Evolutionary conservation across 2,113 vertebrate genomes (phyloP), one percentile per base, ranked within the genome.

Genomic region (Macroglossus sobrinus): DNA sequence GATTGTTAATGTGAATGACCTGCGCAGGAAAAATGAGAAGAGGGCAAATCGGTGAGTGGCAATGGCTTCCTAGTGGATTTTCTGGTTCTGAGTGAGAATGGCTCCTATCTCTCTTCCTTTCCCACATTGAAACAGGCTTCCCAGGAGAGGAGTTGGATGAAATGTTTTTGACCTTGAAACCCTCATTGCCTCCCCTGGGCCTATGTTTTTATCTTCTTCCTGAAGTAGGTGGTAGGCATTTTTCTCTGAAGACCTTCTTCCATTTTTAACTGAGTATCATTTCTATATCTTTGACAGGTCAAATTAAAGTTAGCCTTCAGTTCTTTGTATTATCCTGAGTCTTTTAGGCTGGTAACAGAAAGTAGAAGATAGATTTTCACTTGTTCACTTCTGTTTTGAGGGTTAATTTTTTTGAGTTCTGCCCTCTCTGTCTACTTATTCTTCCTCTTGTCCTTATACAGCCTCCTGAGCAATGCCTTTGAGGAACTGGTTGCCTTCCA

Each of bases 401-500:
- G 74, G 19, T 80, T 4, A 9, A 0, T 35, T 63, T 63, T 78
- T 91, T 76, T 11, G 3, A 92, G 26, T 68, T 94, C 47, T 84
- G 38, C 8, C 11, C 6, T 74, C 12, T 79, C 45, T 80, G 74
- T 71, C 26, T 91, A 61, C 93, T 84, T 38, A 4, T 74, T 79
- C 35, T 92, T 69, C 89, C 14, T 97, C 24, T 79, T 61, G n/a
- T 4, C 30, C 6, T 5, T 30, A 47, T 74, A 3, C 97, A 99
- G 99, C 95, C 98, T 99, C 50, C 97, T 99, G 98, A 99, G 35
- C 98, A 99, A 98, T 0, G 99, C 99, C 10, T 99, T 99, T 1
- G 99, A 99, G 95, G 99, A 99, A 97, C 98, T 99, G 88, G 89
- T 99, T 0, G 99, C 99, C 4, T 99, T 99, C 98, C 99, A 99